Percentiles rank a stretch among this genome's conserved stretches.
phyloP scores from a whole-genome alignment of 2,888 invertebrate species.

The Tupiocoris notatus region DNA sequence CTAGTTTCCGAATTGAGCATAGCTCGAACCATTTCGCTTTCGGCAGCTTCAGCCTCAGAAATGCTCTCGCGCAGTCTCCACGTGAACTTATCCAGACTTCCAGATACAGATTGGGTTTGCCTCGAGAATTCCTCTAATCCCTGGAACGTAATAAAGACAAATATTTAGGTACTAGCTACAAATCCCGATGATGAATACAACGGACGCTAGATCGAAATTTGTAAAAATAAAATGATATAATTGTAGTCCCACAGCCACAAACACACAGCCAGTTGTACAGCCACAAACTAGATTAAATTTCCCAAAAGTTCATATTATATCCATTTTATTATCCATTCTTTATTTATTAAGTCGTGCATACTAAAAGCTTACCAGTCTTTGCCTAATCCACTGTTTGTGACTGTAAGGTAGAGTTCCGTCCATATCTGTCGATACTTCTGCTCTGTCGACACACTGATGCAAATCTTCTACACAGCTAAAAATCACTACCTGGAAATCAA shows the following conservation, averaged over 20 bases:
- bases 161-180: no score
- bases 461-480: conserved; percentile 83
- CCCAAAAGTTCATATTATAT: no score
- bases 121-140: conserved; percentile 92
- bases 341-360: no score
- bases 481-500: conserved; percentile 62
- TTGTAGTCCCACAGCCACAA: no score
- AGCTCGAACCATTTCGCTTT: conserved; percentile 64
- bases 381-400: conserved; percentile 95
- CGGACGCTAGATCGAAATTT: no score
- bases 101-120: conserved; percentile 85
- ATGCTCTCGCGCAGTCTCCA: conserved; percentile 77
- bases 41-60: conserved; percentile 39
- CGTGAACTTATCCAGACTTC: conserved; percentile 81
- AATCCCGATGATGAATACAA: no score
- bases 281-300: no score
- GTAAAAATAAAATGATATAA: no score
- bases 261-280: no score
- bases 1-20: conserved; percentile 78
- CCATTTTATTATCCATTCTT: no score
- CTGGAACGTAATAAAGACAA: conserved; percentile 58
- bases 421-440: conserved; percentile 84
- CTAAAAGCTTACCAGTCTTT: conserved; percentile 86
- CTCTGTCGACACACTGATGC: conserved; percentile 77
- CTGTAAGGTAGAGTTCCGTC: conserved; percentile 87